A percentile compares a stretch with the other conserved stretches of the same genome.
Conservation (phyloP, 2,888 invertebrate genomes). For the Lasioglossum calceatum region DNA sequence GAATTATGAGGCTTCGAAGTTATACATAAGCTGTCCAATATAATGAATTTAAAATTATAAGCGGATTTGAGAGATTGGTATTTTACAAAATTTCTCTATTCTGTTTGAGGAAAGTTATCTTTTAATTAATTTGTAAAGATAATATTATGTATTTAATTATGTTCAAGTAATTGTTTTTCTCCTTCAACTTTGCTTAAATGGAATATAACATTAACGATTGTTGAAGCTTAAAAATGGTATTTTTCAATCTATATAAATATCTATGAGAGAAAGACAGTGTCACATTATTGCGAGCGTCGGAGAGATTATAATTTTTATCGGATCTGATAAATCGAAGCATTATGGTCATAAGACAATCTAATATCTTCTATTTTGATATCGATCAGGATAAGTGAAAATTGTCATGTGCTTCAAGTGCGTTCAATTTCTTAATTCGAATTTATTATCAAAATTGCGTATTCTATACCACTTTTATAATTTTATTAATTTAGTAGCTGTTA, state of each 20-base stretch:
- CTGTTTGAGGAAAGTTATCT: not conserved
- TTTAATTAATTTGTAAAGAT: not conserved
- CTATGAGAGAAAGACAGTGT: not conserved
- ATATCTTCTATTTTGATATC: conserved; percentile 11
- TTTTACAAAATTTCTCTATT: not conserved
- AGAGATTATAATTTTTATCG: conserved; percentile 45
- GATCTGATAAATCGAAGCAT: conserved; percentile 34
- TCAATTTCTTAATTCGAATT: not conserved
- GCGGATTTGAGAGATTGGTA: not conserved
- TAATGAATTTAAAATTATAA: conserved; percentile 1
- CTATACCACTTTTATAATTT: not conserved
- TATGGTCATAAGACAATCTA: not conserved
- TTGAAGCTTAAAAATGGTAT: not conserved
- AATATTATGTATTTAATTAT: not conserved
- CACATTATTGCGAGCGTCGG: conserved; percentile 27
- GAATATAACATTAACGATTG: not conserved
- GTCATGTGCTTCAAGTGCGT: not conserved
- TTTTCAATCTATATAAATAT: not conserved
- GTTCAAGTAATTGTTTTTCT: not conserved
- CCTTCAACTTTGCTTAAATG: not conserved
- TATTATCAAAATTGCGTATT: not conserved
- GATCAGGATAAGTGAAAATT: not conserved
- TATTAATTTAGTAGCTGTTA: not conserved
- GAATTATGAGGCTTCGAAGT: not conserved
- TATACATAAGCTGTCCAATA: not conserved